Conservation (phyloP, 2,113 vertebrate genomes). For the Accipiter virgatus region DNA sequence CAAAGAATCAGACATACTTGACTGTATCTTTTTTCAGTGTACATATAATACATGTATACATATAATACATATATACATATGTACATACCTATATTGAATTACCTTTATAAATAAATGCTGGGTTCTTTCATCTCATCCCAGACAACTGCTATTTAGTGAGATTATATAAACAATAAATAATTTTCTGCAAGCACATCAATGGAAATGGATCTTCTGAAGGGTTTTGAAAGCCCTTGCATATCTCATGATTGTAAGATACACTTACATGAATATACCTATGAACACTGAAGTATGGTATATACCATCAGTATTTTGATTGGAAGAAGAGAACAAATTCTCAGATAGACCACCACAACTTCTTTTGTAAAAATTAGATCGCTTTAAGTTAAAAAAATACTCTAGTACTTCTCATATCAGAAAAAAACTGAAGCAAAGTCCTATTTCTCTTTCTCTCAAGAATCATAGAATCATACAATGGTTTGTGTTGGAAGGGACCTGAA, state of each 20-base stretch:
- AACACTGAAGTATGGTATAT: background rate
- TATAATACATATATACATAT: too few species aligned
- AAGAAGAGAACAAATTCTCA: background rate
- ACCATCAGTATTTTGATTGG: background rate
- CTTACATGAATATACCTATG: background rate
- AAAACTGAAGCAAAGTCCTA: background rate
- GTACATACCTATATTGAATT: background rate
- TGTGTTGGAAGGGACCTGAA: too few species aligned
- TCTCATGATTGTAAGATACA: background rate
- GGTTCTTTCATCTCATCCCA: background rate
- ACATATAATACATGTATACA: background rate
- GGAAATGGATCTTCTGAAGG: background rate
- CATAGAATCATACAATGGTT: too few species aligned
- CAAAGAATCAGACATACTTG: background rate
- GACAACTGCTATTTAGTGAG: background rate
- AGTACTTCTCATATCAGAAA: background rate
- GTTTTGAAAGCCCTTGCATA: background rate
- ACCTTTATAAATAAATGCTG: background rate
- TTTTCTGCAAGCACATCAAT: background rate
- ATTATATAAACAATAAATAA: background rate
- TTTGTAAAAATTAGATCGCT: background rate
- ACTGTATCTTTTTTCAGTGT: background rate
- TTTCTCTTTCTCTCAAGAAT: background rate
- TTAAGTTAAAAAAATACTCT: background rate
- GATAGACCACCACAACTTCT: background rate